Percentiles rank a stretch among this genome's conserved stretches.
Evolutionary conservation across 1,140 invertebrate genomes (phyloP).

Genomic region (Sycobia sp.): DNA sequence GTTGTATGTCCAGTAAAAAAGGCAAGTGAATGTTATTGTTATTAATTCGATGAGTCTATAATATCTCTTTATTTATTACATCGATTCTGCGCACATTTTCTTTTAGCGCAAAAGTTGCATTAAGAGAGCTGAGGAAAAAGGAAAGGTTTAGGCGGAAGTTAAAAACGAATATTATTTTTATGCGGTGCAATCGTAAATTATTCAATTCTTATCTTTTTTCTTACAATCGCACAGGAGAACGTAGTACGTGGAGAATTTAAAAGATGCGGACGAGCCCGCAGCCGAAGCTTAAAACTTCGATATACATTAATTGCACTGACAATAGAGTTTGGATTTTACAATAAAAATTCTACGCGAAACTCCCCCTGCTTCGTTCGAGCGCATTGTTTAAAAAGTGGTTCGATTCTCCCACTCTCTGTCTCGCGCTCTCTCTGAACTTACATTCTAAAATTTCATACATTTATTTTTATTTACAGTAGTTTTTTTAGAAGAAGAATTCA

Average conservation of each 20-base stretch:
- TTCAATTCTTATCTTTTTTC: no score
- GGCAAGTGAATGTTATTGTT: no score
- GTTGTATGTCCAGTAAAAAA: no score
- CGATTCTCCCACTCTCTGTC: no score
- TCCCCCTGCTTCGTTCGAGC: no score
- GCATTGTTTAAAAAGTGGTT: slow-evolving; percentile 11
- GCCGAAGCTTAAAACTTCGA: not conserved
- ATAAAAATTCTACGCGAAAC: slow-evolving; percentile 15
- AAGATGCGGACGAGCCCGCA: not conserved
- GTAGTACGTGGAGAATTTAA: not conserved
- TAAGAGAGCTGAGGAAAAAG: not conserved
- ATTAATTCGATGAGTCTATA: no score
- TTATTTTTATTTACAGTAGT: slow-evolving; percentile 32
- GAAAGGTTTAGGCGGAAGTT: slow-evolving; percentile 12
- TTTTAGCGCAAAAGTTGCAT: no score
- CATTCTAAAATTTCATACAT: slow-evolving; percentile 27
- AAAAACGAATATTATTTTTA: slow-evolving; percentile 60
- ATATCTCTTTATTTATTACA: no score
- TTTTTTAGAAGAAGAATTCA: slow-evolving; percentile 18
- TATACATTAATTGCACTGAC: slow-evolving; percentile 20
- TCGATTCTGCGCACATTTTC: no score
- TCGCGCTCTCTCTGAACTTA: slow-evolving; percentile 6
- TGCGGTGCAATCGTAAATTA: no score
- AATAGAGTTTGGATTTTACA: slow-evolving; percentile 1
- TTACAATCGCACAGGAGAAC: slow-evolving; percentile 10